Base-by-base conservation (phyloP, 2,797 vertebrate genomes). In the Melanotaenia trifasciata region DNA sequence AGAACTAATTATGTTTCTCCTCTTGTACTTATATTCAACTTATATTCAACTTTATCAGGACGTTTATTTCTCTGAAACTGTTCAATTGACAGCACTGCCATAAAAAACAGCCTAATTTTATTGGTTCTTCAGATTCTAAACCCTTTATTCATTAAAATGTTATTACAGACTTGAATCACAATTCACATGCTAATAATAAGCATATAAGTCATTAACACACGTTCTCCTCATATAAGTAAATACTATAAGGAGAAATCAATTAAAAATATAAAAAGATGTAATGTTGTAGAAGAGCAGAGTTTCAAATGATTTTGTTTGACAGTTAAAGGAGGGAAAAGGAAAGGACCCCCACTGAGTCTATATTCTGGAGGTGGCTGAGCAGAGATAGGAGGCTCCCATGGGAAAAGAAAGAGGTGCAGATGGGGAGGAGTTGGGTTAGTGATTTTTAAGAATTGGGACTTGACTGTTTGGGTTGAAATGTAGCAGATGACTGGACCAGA, bases 1-100 rank as follows among this genome's bases (percentile, higher is more conserved):
- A 81, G 73, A 78, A 63, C 28, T n/a, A 69, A 80, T 32, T 5
- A 43, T 8, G 56, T 63, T 53, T 50, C 30, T 56, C 40, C 47
- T 20, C 13, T 43, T 33, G 11, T 30, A 35, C 45, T 54, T 14
- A 74, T 58, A 35, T 35, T 58, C 58, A 1, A 35, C 45, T 54
- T 14, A 74, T 58, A 35, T 35, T 58, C 58, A 1, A 59, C 6
- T 6, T 69, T 32, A 62, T 68, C 40, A 66, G 26, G 26, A 13
- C 43, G 28, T 54, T 53, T 72, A 61, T 30, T 22, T 43, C 36
- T 33, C 16, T 62, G 30, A 76, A 67, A 30, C n/a, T 8, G 1
- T 30, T 45, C 28, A 43, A 59, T 58, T 14, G 24, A 65, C 53
- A 50, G 30, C 16, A 40, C 24, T 14, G 5, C 10, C 26, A 26